A percentile compares a stretch with the other conserved stretches of the same genome.
Conservation (phyloP, 2,888 invertebrate species). For the Drosophila paracracens region DNA sequence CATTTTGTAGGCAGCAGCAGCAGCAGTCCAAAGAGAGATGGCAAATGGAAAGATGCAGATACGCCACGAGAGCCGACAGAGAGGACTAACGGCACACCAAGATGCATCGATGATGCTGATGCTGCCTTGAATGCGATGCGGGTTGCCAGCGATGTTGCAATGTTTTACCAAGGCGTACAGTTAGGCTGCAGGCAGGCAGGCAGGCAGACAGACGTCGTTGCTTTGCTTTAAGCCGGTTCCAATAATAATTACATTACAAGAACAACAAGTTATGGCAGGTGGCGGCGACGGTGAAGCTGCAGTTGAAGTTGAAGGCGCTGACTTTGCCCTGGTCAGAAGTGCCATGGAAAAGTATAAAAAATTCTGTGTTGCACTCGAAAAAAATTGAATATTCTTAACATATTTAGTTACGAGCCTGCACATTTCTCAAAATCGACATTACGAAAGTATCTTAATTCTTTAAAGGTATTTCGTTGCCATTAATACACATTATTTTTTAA, state of each 20-base stretch:
- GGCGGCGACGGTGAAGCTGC: slow-evolving; percentile 28
- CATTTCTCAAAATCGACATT: background rate
- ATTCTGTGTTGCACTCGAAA: background rate
- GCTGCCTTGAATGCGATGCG: slow-evolving; percentile 22
- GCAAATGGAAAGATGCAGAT: slow-evolving; percentile 73
- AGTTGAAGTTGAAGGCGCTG: slow-evolving; percentile 2
- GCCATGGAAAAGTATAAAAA: slow-evolving; percentile 48
- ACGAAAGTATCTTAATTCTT: background rate
- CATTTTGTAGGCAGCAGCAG: slow-evolving; percentile 51
- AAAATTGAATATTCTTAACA: background rate
- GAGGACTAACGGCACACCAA: slow-evolving; percentile 60
- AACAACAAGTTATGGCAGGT: slow-evolving; percentile 69
- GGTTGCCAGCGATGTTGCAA: slow-evolving; percentile 23
- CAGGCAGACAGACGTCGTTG: slow-evolving; percentile 43
- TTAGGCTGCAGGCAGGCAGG: slow-evolving; percentile 47
- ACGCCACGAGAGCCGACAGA: slow-evolving; percentile 51
- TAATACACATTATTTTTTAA: background rate
- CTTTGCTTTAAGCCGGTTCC: slow-evolving; percentile 40
- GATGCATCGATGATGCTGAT: slow-evolving; percentile 42
- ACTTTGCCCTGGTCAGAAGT: slow-evolving; percentile 18
- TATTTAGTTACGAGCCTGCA: background rate
- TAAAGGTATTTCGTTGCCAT: background rate
- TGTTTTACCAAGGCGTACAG: slow-evolving; percentile 52
- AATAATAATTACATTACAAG: slow-evolving; percentile 74
- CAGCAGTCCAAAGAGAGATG: slow-evolving; percentile 23